A percentile compares a stretch with the other conserved stretches of the same genome.
Conservation (phyloP, 2,888 invertebrate genomes). For the Acrocyrtus sp. region DNA sequence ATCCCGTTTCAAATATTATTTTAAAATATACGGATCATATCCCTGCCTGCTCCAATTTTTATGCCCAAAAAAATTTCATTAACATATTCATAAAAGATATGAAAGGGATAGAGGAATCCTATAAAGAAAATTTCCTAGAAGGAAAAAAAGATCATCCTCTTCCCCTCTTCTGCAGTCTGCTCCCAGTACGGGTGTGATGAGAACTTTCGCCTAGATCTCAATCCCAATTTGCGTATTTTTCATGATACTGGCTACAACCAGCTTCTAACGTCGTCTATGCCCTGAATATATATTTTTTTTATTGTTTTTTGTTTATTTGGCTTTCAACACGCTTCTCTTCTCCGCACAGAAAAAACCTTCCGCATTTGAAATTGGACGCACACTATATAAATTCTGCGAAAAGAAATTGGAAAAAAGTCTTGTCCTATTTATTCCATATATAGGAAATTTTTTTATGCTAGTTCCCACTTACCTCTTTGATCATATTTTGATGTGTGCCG, state of each 20-base stretch:
- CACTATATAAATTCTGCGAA: not conserved
- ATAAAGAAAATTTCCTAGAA: not conserved
- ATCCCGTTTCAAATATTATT: not conserved
- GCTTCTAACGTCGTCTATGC: no score
- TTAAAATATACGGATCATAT: not conserved
- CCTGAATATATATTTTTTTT: no score
- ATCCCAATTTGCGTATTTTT: not conserved
- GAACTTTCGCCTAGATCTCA: no score
- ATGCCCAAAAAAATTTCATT: constrained; percentile 4
- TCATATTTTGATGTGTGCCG: not conserved
- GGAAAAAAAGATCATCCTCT: not conserved
- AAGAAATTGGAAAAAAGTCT: not conserved
- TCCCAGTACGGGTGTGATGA: no score
- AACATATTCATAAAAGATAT: constrained; percentile 22
- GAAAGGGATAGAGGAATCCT: no score
- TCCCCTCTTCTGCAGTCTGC: not conserved
- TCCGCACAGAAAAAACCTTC: not conserved
- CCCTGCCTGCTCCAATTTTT: not conserved
- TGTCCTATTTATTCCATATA: not conserved
- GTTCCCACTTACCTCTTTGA: not conserved
- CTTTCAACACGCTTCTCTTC: not conserved
- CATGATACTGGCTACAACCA: no score
- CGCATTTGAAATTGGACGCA: not conserved
- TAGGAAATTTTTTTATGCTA: not conserved
- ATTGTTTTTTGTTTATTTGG: not conserved